Evolutionary conservation across 2,888 invertebrate species (phyloP).

Genomic region (Dasypogon diadema): DNA sequence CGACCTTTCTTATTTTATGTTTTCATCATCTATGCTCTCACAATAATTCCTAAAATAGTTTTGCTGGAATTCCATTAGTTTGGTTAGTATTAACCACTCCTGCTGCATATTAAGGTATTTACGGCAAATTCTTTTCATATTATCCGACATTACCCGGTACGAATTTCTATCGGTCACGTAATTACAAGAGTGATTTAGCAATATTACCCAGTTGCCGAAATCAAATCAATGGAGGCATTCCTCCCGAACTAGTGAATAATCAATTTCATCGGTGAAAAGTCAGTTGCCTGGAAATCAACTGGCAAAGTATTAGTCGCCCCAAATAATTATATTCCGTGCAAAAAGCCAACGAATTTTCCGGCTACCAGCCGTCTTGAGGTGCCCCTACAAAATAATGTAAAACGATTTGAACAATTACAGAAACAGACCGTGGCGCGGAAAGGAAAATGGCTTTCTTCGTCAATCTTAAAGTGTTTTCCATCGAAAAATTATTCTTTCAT

Average conservation of each 20-base stretch:
- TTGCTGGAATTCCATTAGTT: neutral
- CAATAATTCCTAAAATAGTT: no score
- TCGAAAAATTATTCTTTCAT: slow-evolving; percentile 35
- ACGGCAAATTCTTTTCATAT: neutral
- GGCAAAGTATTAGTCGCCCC: slow-evolving; percentile 6
- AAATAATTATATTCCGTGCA: slow-evolving; percentile 40
- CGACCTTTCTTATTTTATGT: no score
- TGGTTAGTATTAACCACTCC: neutral
- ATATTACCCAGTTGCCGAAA: slow-evolving; percentile 9
- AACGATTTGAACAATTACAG: slow-evolving; percentile 15
- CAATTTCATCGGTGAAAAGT: slow-evolving; percentile 15
- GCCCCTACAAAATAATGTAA: neutral
- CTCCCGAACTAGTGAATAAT: slow-evolving; percentile 21
- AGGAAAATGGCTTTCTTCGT: slow-evolving; percentile 8
- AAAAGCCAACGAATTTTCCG: neutral
- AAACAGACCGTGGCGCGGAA: slow-evolving; percentile 12
- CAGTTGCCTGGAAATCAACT: slow-evolving; percentile 20
- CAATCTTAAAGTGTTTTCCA: slow-evolving; percentile 9
- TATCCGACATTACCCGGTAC: neutral
- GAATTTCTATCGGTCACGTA: slow-evolving; percentile 19
- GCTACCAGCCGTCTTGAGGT: neutral
- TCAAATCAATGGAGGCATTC: slow-evolving; percentile 18
- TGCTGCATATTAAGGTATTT: neutral
- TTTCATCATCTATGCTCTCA: no score
- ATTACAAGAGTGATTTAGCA: slow-evolving; percentile 32